A percentile compares a stretch with the other conserved stretches of the same genome.
These are phyloP conservation scores for Cotesia typhae DNA, from an alignment of 1,140 invertebrate species.

Conservation along the genomic window DNA sequence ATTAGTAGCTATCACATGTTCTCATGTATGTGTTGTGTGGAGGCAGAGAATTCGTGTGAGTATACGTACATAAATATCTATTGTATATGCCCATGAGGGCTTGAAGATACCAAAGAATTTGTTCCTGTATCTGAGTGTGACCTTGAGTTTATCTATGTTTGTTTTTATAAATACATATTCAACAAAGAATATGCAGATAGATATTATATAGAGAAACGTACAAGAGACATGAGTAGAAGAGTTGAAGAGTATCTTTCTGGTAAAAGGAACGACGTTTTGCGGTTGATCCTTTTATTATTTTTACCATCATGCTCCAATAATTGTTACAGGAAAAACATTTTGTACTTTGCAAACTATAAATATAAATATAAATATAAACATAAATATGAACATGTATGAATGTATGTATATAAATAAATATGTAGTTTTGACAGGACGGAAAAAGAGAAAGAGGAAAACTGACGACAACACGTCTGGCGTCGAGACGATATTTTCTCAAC, in stretches of 20 bases:
- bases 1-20: conserved; percentile 12
- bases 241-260: neutral
- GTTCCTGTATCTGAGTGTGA: no score
- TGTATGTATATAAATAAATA: no score
- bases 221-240: no score
- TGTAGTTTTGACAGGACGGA: no score
- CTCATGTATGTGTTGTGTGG: neutral
- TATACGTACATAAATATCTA: neutral
- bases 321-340: conserved; percentile 26
- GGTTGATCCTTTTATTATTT: conserved; percentile 33
- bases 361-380: neutral
- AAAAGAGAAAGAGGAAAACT: no score
- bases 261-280: conserved; percentile 6
- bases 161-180: no score
- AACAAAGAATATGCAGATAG: neutral
- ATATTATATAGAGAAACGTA: neutral
- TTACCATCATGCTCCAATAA: conserved; percentile 36
- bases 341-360: conserved; percentile 28
- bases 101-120: no score
- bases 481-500: conserved; percentile 14
- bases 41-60: neutral
- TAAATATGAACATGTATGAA: no score
- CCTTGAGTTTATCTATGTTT: no score
- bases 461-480: neutral
- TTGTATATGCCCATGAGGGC: conserved; percentile 4